These are phyloP conservation scores for Zapus hudsonius DNA, from an alignment of 2,113 vertebrate genomes.

Conservation along the genomic window DNA sequence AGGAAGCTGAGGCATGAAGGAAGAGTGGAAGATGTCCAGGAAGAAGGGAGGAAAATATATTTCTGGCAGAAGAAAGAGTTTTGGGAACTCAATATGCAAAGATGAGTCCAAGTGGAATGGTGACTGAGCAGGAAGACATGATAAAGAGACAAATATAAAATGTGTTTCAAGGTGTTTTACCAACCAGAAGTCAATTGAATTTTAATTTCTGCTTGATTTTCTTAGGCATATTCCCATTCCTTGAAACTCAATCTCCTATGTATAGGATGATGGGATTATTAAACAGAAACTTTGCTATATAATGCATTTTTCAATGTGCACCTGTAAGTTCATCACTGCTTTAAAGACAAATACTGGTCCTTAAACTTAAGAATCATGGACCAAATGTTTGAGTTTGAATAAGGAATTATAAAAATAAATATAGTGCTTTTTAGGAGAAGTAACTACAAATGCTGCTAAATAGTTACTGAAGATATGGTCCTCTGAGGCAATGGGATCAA, in stretches of 20 bases:
- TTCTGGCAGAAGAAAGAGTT: neutral
- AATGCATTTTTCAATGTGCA: neutral
- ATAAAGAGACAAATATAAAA: neutral
- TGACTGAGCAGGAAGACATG: neutral
- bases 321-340: neutral
- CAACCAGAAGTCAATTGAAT: neutral
- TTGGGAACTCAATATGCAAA: neutral
- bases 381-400: neutral
- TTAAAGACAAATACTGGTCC: neutral
- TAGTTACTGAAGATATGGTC: neutral
- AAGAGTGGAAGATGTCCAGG: neutral
- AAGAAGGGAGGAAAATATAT: neutral
- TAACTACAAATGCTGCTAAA: neutral
- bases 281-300: neutral
- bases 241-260: neutral
- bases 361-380: neutral
- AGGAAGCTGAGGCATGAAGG: neutral
- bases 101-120: neutral
- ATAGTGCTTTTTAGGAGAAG: neutral
- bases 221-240: neutral
- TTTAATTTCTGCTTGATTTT: neutral
- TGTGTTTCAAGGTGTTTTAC: neutral
- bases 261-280: neutral
- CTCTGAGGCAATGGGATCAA: neutral
- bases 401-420: constrained; percentile 1